A percentile compares a stretch with the other conserved stretches of the same genome.
Evolutionary conservation across 1,140 invertebrate species (phyloP).

Genomic region (Pygmarrhopalites habei): DNA sequence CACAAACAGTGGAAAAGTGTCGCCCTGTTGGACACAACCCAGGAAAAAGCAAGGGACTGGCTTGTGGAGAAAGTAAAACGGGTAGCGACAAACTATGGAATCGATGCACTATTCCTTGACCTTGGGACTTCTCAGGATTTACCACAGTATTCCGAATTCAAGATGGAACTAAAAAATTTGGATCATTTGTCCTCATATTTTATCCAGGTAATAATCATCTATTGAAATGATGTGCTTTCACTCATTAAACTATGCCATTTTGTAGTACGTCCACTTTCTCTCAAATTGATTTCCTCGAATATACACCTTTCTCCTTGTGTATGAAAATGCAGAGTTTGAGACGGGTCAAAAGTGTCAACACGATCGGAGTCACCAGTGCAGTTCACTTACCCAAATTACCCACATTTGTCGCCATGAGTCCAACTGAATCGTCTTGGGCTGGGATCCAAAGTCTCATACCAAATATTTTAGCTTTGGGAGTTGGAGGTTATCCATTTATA

Average conservation of each 20-base stretch:
- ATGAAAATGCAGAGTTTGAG: not conserved
- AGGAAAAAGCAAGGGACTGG: slow-evolving; percentile 71
- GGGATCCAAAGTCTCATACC: slow-evolving; percentile 75
- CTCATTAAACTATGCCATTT: too few species aligned
- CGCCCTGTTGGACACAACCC: slow-evolving; percentile 75
- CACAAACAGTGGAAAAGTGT: slow-evolving; percentile 69
- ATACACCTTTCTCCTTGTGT: too few species aligned
- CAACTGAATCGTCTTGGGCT: slow-evolving; percentile 80
- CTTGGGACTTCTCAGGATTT: slow-evolving; percentile 79
- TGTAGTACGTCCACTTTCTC: too few species aligned
- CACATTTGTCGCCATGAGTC: slow-evolving; percentile 76
- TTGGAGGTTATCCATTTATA: slow-evolving; percentile 82
- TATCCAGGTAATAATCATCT: not conserved
- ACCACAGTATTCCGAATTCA: slow-evolving; percentile 69
- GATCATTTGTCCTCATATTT: slow-evolving; percentile 49
- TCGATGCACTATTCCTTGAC: slow-evolving; percentile 85
- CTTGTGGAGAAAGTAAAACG: slow-evolving; percentile 62
- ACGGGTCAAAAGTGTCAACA: slow-evolving; percentile 48
- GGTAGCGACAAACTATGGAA: slow-evolving; percentile 63
- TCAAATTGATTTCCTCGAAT: too few species aligned
- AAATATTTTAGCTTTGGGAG: slow-evolving; percentile 75
- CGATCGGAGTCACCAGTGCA: slow-evolving; percentile 75
- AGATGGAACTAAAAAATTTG: slow-evolving; percentile 63
- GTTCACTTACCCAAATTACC: slow-evolving; percentile 71
- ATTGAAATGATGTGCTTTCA: not conserved